Evolutionary conservation across 92 coral and sea anemone genomes (phyloP), one percentile per base, ranked within the genome.

Genomic region (Heteractis magnifica): DNA sequence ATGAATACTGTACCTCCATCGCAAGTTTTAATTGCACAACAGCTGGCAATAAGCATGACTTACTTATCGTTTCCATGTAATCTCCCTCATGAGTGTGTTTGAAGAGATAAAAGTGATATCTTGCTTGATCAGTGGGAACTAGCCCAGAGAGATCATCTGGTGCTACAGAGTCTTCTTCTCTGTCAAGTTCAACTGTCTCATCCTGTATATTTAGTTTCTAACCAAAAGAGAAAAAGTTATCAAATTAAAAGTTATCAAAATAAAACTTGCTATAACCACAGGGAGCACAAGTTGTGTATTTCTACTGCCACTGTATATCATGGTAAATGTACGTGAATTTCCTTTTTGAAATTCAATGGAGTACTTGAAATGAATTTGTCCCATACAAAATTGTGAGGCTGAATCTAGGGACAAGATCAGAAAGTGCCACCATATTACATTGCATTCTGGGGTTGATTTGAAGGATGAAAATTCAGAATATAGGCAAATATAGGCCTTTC

Each of bases 31-130:
- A 1, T 34, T 2, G 44, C 44, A 1, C 44, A 34, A 34, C 44
- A 34, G 44, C 44, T 34, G 2, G 44, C 2, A 34, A 34, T 34
- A 34, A 34, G 44, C 44, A 53, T 53, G 9, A 44, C 95, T 86
- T 78, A 96, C 99, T 87, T 78, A 92, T 80, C 26, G 93, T 65
- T 72, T 96, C 99, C 77, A 90, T 65, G 75, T 87, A 90, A 82
- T 96, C 99, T 50, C 99, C 99, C 76, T 94, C 99, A 50, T 90
- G 95, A 18, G 99, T 97, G 82, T 97, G 98, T 79, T 92, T 92
- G 84, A 94, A 97, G 81, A 94, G 71, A 76, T 92, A 97, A 88
- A 97, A 97, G 75, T 88, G 88, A 71, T 89, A 97, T 34, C 99
- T 86, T 44, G 97, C 98, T 10, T 86, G 74, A 78, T 94, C 92